phyloP scores from a whole-genome alignment of 1,140 invertebrate genomes.

The Drosophila kanapiae region DNA sequence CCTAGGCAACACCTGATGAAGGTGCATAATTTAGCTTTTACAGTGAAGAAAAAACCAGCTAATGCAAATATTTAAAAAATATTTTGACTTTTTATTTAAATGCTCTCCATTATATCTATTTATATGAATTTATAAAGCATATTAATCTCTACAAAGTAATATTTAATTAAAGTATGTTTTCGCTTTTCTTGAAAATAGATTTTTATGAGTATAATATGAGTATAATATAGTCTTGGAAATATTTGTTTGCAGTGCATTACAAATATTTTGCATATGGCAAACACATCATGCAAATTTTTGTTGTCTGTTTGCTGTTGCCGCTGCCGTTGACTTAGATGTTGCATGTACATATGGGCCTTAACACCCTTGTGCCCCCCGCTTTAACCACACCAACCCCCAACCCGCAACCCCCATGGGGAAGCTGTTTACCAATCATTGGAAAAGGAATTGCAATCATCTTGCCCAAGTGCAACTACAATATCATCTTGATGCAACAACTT shows the following conservation, averaged over 20 bases:
- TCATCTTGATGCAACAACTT: constrained; percentile 28
- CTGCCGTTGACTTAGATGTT: constrained; percentile 19
- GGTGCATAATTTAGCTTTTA: constrained; percentile 10
- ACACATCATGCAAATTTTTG: constrained; percentile 71
- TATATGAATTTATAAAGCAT: background rate
- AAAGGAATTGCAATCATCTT: constrained; percentile 81
- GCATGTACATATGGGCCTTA: constrained; percentile 34
- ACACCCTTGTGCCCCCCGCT: constrained; percentile 9
- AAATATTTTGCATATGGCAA: constrained; percentile 69
- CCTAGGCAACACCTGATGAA: constrained; percentile 37
- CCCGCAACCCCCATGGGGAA: constrained; percentile 21
- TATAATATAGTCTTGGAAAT: background rate
- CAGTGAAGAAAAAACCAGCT: background rate
- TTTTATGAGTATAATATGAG: background rate
- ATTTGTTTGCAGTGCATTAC: constrained; percentile 38
- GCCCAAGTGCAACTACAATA: constrained; percentile 24
- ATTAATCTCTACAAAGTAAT: too few relatives aligned
- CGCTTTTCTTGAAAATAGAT: too few relatives aligned
- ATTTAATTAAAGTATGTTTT: background rate
- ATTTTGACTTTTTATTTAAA: too few relatives aligned
- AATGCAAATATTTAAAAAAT: background rate
- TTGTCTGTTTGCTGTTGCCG: constrained; percentile 15
- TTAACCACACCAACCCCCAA: background rate
- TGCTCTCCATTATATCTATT: too few relatives aligned
- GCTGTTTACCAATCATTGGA: constrained; percentile 71